A percentile compares a stretch with the other conserved stretches of the same genome.
Conservation (phyloP, 1,140 invertebrate species). For the Pantala flavescens region DNA sequence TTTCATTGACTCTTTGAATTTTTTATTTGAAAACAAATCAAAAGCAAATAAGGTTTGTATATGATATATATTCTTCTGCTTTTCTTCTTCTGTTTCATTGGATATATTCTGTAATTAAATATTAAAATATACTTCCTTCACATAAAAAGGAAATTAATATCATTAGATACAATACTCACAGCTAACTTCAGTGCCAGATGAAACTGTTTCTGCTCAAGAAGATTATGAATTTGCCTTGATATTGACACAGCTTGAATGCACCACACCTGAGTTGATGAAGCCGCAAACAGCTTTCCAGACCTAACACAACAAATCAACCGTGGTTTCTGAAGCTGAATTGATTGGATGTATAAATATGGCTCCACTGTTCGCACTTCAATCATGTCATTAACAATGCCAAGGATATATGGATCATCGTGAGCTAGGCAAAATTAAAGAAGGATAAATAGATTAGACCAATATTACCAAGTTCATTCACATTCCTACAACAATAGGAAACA, state of each 20-base stretch:
- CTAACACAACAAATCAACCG: conserved; percentile 53
- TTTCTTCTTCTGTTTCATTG: conserved; percentile 69
- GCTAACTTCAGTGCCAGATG: conserved; percentile 85
- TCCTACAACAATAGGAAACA: no score
- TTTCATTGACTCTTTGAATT: conserved; percentile 81
- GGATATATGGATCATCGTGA: conserved; percentile 82
- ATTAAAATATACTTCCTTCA: not conserved
- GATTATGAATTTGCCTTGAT: conserved; percentile 64
- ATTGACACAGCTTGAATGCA: conserved; percentile 66
- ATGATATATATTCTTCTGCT: conserved; percentile 65
- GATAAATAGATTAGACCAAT: not conserved
- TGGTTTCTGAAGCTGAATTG: conserved; percentile 56
- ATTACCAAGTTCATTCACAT: no score
- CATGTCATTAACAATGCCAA: conserved; percentile 68
- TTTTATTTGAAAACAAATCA: conserved; percentile 77
- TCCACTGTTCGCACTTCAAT: conserved; percentile 74
- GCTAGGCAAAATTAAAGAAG: conserved; percentile 42
- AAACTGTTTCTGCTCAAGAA: conserved; percentile 83
- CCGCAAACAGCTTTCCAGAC: conserved; percentile 67
- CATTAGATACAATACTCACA: conserved; percentile 43
- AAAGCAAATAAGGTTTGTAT: conserved; percentile 87
- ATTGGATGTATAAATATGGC: conserved; percentile 60
- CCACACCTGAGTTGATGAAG: conserved; percentile 80
- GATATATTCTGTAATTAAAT: conserved; percentile 60
- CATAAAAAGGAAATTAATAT: conserved; percentile 3